Percentiles rank a stretch among this genome's conserved stretches.
Evolutionary conservation across 2,797 vertebrate species (phyloP).

Genomic region (Microcaecilia unicolor): DNA sequence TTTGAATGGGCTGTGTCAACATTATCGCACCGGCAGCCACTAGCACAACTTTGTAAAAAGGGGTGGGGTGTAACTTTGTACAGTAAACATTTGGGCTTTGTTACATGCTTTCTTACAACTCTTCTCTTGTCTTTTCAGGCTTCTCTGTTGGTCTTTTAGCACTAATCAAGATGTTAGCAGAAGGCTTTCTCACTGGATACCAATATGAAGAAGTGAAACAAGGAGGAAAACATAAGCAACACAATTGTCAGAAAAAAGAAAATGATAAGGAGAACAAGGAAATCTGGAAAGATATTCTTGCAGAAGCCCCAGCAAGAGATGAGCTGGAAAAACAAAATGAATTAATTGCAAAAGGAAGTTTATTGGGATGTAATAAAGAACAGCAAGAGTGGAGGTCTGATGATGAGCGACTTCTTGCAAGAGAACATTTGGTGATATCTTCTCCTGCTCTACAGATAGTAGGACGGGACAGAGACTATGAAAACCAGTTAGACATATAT

Average conservation of each 20-base stretch:
- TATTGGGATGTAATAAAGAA: not conserved
- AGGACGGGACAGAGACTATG: not conserved
- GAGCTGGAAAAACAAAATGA: not conserved
- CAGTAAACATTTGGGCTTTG: no score
- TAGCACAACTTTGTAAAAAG: no score
- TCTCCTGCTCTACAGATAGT: slow-evolving; percentile 40
- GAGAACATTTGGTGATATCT: not conserved
- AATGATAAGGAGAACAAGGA: slow-evolving; percentile 5
- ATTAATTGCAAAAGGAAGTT: not conserved
- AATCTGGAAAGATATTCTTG: slow-evolving; percentile 23
- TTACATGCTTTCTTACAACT: no score
- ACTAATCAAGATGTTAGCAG: slow-evolving; percentile 51
- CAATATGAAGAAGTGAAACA: slow-evolving; percentile 35
- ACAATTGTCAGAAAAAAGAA: slow-evolving; percentile 7
- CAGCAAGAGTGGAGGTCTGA: not conserved
- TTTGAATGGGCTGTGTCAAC: no score
- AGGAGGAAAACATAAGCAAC: slow-evolving; percentile 4
- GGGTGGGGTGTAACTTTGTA: no score
- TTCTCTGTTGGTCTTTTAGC: no score
- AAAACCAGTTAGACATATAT: slow-evolving; percentile 39
- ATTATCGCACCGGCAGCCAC: no score
- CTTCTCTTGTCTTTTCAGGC: no score
- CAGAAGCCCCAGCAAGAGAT: slow-evolving; percentile 12
- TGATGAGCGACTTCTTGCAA: not conserved
- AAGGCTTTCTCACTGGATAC: slow-evolving; percentile 50